A percentile compares a stretch with the other conserved stretches of the same genome.
Evolutionary conservation across 2,888 invertebrate genomes (phyloP).

Genomic region (Meiosimyza decipiens): DNA sequence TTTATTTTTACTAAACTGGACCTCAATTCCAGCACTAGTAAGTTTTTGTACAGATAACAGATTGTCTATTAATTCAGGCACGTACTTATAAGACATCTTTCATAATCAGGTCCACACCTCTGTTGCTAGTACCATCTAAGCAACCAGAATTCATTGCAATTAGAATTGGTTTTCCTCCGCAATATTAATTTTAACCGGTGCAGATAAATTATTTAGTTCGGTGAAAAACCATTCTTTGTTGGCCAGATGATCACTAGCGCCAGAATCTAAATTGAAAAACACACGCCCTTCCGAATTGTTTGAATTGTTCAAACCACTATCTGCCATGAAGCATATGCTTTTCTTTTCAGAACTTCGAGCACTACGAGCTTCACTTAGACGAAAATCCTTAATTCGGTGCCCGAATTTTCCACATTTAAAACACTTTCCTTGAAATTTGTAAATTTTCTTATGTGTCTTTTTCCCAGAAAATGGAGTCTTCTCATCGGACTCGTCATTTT

Average conservation of each 20-base stretch:
- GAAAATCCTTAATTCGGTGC: neutral
- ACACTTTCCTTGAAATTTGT: conserved; percentile 9
- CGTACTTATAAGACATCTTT: neutral
- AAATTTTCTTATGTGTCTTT: neutral
- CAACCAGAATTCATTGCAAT: neutral
- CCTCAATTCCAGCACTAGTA: too few relatives aligned
- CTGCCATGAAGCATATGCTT: conserved; percentile 1
- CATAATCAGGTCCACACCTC: neutral
- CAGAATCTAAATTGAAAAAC: neutral
- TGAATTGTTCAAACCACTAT: neutral
- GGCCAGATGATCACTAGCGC: neutral
- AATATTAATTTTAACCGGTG: too few relatives aligned
- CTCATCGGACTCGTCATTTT: neutral
- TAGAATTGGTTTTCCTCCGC: neutral
- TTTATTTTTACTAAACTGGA: too few relatives aligned
- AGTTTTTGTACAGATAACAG: too few relatives aligned
- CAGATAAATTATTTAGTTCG: too few relatives aligned
- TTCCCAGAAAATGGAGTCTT: conserved; percentile 3
- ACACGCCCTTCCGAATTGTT: neutral
- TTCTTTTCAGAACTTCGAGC: neutral
- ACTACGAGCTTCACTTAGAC: conserved; percentile 2
- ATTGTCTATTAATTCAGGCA: neutral
- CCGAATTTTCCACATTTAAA: neutral
- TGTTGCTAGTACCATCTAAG: neutral
- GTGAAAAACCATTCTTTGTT: too few relatives aligned